Evolutionary conservation across 2,888 invertebrate genomes (phyloP).

Genomic region (Metalampra italica): DNA sequence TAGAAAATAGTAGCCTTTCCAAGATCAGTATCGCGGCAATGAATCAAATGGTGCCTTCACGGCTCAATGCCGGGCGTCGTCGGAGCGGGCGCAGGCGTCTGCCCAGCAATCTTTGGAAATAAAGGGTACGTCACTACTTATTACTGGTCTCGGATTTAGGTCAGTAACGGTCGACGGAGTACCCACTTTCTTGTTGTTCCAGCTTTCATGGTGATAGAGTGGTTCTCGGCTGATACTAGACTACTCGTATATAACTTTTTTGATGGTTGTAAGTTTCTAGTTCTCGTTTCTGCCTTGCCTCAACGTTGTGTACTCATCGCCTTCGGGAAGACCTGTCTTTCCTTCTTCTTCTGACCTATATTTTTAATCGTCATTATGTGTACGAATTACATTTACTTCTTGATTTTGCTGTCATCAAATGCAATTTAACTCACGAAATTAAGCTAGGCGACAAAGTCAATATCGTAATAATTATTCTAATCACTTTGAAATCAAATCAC

Average conservation of each 20-base stretch:
- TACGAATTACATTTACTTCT: too few species aligned
- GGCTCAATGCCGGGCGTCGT: constrained; percentile 5
- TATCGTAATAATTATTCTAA: too few species aligned
- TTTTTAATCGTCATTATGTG: too few species aligned
- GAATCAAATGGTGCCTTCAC: constrained; percentile 5
- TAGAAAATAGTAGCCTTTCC: neutral
- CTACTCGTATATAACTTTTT: neutral
- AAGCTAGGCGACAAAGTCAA: too few species aligned
- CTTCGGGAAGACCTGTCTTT: too few species aligned
- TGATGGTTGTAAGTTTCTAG: too few species aligned
- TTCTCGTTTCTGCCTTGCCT: too few species aligned
- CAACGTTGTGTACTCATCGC: too few species aligned
- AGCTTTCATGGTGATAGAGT: constrained; percentile 5
- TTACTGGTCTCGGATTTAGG: constrained; percentile 12
- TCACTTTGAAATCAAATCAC: too few species aligned
- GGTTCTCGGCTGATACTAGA: neutral
- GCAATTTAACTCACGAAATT: too few species aligned
- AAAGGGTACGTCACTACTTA: constrained; percentile 8
- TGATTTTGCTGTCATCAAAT: too few species aligned
- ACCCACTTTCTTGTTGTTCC: constrained; percentile 4
- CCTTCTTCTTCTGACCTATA: too few species aligned
- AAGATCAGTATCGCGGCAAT: constrained; percentile 10
- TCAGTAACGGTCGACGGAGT: constrained; percentile 7
- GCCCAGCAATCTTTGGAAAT: constrained; percentile 12
- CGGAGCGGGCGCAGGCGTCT: neutral